Conservation (phyloP, 2,888 invertebrate genomes). For the Anaspis maculata region DNA sequence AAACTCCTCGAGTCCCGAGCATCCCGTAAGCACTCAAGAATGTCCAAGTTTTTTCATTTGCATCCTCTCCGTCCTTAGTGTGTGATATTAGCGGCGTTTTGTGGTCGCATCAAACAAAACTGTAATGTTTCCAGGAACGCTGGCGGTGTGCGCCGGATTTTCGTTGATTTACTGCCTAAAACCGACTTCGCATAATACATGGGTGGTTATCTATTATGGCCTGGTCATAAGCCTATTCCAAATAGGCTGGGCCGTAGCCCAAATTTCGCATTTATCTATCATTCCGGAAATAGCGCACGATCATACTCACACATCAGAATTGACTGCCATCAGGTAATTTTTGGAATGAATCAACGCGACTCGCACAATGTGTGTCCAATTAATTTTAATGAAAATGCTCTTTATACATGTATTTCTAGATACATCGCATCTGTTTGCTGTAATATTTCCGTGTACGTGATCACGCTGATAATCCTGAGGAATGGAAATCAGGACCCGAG, state of each 20-base stretch:
- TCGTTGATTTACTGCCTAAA: conserved; percentile 70
- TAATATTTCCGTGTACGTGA: conserved; percentile 73
- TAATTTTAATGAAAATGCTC: conserved; percentile 4
- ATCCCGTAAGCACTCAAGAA: too few relatives aligned
- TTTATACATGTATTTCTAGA: conserved; percentile 41
- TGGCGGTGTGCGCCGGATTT: conserved; percentile 64
- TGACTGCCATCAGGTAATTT: conserved; percentile 69
- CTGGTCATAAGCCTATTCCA: conserved; percentile 69
- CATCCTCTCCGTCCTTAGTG: too few relatives aligned
- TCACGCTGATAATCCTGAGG: conserved; percentile 68
- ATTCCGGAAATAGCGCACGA: conserved; percentile 73
- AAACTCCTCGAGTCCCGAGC: too few relatives aligned
- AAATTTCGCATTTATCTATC: conserved; percentile 87
- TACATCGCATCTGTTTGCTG: conserved; percentile 84
- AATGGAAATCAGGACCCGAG: conserved; percentile 33
- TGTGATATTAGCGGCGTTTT: too few relatives aligned
- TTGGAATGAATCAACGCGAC: conserved; percentile 8
- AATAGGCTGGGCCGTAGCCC: conserved; percentile 89
- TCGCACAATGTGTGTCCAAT: neutral
- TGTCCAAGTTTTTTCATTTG: too few relatives aligned
- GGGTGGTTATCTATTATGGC: conserved; percentile 51
- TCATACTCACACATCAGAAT: conserved; percentile 61
- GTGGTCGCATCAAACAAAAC: too few relatives aligned
- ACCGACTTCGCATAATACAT: conserved; percentile 42
- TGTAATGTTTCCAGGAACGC: conserved; percentile 45